Conservation (phyloP, 2,888 invertebrate genomes). For the Scaptomyza caliginosa region DNA sequence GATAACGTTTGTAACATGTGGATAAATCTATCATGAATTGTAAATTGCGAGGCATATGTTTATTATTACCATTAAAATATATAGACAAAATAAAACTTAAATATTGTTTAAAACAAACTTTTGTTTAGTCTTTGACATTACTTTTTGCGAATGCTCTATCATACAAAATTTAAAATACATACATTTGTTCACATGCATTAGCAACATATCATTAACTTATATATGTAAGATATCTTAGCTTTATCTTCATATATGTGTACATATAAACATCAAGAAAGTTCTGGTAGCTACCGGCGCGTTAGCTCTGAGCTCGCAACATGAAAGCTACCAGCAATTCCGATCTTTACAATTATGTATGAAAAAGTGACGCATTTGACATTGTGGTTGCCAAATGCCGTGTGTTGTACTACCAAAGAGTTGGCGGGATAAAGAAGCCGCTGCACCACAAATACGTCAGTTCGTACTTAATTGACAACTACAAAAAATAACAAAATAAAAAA, state of each 20-base stretch:
- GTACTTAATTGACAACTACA: too few species aligned
- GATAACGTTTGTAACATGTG: background rate
- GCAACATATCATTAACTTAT: background rate
- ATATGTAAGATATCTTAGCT: background rate
- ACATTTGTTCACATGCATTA: background rate
- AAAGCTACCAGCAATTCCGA: background rate
- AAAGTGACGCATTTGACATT: background rate
- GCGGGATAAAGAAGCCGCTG: too few species aligned
- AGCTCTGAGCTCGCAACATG: background rate
- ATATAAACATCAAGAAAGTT: background rate
- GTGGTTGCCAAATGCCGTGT: background rate
- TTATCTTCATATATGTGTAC: background rate
- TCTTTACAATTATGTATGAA: background rate
- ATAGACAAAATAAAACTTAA: slow-evolving; percentile 13
- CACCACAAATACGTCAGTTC: too few species aligned
- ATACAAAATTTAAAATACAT: background rate
- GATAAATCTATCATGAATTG: slow-evolving; percentile 20
- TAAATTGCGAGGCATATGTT: slow-evolving; percentile 60
- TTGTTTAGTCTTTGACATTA: slow-evolving; percentile 55
- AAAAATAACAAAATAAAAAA: too few species aligned
- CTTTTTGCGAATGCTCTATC: slow-evolving; percentile 10
- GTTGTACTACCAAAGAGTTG: background rate
- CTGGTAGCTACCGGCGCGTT: background rate
- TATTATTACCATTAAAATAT: slow-evolving; percentile 27
- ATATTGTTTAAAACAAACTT: slow-evolving; percentile 43